Conservation (phyloP, 2,888 invertebrate genomes). For the Lasioglossum oenotherae region DNA sequence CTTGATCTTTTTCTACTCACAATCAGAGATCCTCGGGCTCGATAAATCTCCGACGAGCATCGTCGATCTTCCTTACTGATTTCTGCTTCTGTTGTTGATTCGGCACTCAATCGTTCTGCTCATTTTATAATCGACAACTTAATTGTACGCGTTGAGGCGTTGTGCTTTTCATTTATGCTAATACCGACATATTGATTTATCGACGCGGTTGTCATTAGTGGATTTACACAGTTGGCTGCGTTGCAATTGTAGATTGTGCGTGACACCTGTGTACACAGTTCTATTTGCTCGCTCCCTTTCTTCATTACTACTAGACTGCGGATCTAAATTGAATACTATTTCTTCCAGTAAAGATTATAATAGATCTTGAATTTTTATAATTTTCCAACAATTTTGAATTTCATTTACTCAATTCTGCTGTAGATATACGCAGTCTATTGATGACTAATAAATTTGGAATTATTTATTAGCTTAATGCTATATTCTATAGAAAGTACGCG, state of each 20-base stretch:
- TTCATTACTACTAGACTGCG: too few species aligned
- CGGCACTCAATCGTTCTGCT: constrained; percentile 12
- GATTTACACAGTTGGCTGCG: neutral
- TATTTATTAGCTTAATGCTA: neutral
- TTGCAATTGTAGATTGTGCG: neutral
- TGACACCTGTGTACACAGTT: neutral
- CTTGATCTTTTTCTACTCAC: constrained; percentile 37
- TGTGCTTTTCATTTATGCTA: neutral
- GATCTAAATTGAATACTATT: too few species aligned
- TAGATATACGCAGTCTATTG: too few species aligned
- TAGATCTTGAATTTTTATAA: too few species aligned
- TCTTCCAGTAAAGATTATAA: too few species aligned
- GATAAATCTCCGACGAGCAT: constrained; percentile 60
- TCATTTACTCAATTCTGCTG: too few species aligned
- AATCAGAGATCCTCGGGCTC: constrained; percentile 38
- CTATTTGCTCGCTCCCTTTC: neutral
- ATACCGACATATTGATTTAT: neutral
- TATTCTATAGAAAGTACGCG: too few species aligned
- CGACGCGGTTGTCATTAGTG: neutral
- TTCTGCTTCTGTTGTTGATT: constrained; percentile 35
- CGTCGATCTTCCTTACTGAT: constrained; percentile 51
- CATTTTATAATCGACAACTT: constrained; percentile 37
- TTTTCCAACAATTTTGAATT: too few species aligned
- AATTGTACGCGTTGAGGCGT: constrained; percentile 25
- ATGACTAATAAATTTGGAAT: too few species aligned